Evolutionary conservation across 2,113 vertebrate species (phyloP), one percentile per base, ranked within the genome.

Genomic region (Petaurus breviceps): DNA sequence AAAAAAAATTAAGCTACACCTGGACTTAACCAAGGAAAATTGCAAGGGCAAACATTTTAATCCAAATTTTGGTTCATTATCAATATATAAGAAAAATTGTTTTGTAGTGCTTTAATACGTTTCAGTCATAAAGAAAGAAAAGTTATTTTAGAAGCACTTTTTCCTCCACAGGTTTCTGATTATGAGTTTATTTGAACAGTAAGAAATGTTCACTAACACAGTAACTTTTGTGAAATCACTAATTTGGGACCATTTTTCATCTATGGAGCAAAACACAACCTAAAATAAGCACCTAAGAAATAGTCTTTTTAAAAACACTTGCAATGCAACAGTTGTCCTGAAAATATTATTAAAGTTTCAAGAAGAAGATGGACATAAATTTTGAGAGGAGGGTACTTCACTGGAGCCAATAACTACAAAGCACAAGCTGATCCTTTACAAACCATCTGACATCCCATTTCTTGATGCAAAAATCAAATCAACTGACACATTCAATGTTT

Each of bases 391-490:
- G 55, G 90, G 92, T 77, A 93, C 52, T 91, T 94, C 97, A 90
- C 3, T 93, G 57, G 96, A 98, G 90, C 94, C 90, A 95, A 90
- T 94, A 37, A 96, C 89, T 96, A 93, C 55, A 93, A 51, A 94
- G 93, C 95, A 46, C 89, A 91, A 96, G 52, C 95, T 96, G 50
- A 91, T 97, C 92, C 89, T 93, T 52, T 92, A 93, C 46, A 94
- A 97, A 90, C 19, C 57, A 91, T 68, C 77, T 96, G 93, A 93
- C 43, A 97, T 0, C 0, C 61, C 93, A 95, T 96, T 97, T 97
- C 97, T 97, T 94, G 91, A 94, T 97, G 96, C 51, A 96, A 97
- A 68, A 98, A 97, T 95, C 97, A 97, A 94, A 97, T 95, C 96
- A 96, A 96, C 49, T 96, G 96, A 92, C 89, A 94, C 19, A 28